Conservation (phyloP, 37 sponge, comb jelly and placozoan genomes). For the Oscarella lobularis region DNA sequence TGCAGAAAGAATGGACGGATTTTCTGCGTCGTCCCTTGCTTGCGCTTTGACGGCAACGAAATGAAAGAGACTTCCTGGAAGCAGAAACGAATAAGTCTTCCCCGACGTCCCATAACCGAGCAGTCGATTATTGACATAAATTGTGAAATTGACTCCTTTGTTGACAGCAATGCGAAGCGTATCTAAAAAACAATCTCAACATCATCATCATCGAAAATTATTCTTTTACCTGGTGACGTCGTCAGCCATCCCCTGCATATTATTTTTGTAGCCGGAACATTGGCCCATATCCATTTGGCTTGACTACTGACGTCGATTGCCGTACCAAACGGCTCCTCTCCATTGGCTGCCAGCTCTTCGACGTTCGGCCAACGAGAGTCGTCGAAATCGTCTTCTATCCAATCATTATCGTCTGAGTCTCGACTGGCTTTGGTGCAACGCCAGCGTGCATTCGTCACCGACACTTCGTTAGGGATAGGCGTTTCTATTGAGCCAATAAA, state of each 20-base stretch:
- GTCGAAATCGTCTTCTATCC: neutral
- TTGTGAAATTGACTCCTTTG: neutral
- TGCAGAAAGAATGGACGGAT: neutral
- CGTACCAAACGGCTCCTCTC: neutral
- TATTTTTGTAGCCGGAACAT: neutral
- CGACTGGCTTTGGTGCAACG: neutral
- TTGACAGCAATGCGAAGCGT: neutral
- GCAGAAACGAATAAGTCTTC: neutral
- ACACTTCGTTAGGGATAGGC: neutral
- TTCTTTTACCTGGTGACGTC: neutral
- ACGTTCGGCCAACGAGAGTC: neutral
- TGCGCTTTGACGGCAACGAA: neutral
- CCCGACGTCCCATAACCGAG: neutral
- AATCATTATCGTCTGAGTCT: neutral
- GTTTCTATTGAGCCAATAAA: neutral
- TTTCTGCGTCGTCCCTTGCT: neutral
- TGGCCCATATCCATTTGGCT: constrained; percentile 10
- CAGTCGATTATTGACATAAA: neutral
- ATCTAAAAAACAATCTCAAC: too few species aligned
- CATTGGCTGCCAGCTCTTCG: constrained; percentile 1
- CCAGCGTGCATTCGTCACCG: neutral
- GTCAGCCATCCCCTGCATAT: constrained; percentile 4
- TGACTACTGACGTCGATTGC: neutral
- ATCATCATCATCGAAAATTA: too few species aligned
- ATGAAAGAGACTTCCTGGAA: neutral